Evolutionary conservation across 1,140 invertebrate species (phyloP).

Genomic region (Galleria mellonella): DNA sequence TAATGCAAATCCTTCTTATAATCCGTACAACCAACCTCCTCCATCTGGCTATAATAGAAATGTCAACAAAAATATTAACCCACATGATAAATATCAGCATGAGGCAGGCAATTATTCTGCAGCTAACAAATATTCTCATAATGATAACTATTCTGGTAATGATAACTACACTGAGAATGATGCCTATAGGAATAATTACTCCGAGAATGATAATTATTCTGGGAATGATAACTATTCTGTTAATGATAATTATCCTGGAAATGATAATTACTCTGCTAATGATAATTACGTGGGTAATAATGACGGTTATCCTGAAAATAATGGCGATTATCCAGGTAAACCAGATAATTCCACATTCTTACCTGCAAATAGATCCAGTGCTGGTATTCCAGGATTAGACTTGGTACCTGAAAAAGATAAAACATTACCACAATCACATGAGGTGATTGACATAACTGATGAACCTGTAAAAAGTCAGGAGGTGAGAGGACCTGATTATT

Average conservation of each 20-base stretch:
- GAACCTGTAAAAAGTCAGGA: conserved; percentile 15
- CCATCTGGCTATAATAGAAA: conserved; percentile 26
- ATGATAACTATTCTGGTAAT: background rate
- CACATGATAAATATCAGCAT: conserved; percentile 31
- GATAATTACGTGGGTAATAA: background rate
- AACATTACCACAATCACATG: conserved; percentile 21
- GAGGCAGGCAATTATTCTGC: conserved; percentile 2
- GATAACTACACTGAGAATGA: background rate
- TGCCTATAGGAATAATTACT: background rate
- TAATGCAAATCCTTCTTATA: conserved; percentile 11
- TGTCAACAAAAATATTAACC: conserved; percentile 25
- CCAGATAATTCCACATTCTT: conserved; percentile 33
- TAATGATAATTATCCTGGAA: background rate
- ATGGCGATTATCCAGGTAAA: conserved; percentile 5
- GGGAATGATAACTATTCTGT: background rate
- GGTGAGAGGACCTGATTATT: conserved; percentile 64
- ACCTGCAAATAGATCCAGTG: conserved; percentile 31
- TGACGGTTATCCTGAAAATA: background rate
- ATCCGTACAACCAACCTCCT: conserved; percentile 13
- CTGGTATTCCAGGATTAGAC: conserved; percentile 80
- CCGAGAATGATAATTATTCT: background rate
- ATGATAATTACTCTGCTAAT: background rate
- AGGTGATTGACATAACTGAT: conserved; percentile 57
- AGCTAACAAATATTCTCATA: too few relatives aligned
- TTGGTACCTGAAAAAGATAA: conserved; percentile 70